Conservation (phyloP, 2,888 invertebrate genomes). For the Cyclophora punctaria region DNA sequence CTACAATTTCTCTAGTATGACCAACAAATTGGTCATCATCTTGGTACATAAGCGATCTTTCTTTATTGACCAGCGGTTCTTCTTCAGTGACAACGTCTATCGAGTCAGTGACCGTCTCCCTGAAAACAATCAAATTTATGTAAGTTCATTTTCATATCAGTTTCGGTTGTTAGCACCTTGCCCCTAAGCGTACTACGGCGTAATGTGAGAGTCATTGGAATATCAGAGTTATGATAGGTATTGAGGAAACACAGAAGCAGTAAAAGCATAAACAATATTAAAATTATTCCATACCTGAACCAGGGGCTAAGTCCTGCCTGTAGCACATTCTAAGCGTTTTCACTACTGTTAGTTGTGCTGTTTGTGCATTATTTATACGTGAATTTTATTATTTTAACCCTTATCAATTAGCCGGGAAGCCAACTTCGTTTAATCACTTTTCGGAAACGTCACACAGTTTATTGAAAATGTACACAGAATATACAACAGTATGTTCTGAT, state of each 20-base stretch:
- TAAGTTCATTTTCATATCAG: not conserved
- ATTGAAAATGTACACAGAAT: not conserved
- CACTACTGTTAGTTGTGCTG: conserved; percentile 36
- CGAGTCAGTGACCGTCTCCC: conserved; percentile 22
- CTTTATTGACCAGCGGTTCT: conserved; percentile 16
- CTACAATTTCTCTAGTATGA: conserved; percentile 59
- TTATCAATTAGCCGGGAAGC: conserved; percentile 7
- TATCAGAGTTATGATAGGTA: not conserved
- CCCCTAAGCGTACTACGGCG: conserved; percentile 8
- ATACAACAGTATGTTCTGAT: too few species aligned
- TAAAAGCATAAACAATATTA: conserved; percentile 35
- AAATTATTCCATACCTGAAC: conserved; percentile 59
- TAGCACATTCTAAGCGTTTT: conserved; percentile 23
- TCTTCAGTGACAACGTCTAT: conserved; percentile 15
- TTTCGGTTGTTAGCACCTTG: conserved; percentile 1
- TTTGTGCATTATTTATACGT: conserved; percentile 22
- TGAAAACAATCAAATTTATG: conserved; percentile 31
- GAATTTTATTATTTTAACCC: conserved; percentile 1
- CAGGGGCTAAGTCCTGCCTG: conserved; percentile 28
- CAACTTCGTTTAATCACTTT: not conserved
- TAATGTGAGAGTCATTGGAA: not conserved
- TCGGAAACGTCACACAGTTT: not conserved
- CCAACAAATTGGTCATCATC: conserved; percentile 28
- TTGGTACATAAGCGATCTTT: conserved; percentile 37
- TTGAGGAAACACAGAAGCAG: conserved; percentile 21